Base-by-base conservation (phyloP, 2,888 invertebrate species). In the Pyrocoelia pectoralis region DNA sequence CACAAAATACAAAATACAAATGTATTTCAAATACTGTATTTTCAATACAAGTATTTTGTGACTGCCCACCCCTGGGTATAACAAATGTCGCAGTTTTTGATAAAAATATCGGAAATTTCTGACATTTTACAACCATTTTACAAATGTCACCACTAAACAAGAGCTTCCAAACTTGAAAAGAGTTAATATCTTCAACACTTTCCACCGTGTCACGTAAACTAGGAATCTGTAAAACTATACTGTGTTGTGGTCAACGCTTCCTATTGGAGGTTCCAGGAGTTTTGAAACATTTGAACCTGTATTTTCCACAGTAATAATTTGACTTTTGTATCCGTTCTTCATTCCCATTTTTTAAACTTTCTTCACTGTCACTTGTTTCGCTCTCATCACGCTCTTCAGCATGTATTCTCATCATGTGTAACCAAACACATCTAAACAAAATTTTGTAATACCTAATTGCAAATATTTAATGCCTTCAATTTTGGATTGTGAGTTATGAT, bases 211-310 rank as follows among this genome's bases (percentile, higher is more conserved):
- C 8, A 5, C 18, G 46, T 18, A 46, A 46, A 46, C 46, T 15
- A 14, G 15, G 46, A 3, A 46, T 5, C 9, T 14, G 17, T 10
- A 14, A 17, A 17, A 46, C n/a, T 46, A 46, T 55, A 12, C 18
- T 43, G 14, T 55, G 33, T 10, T 18, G 38, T 43, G 38, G 24
- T 17, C 18, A 17, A 12, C 24, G 33, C 12, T n/a, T n/a, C 43
- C 33, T 17, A 54, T 17, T 29, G 8, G 8, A 28, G 43, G 15
- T n/a, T 43, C 8, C 38, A 38, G 33, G 38, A 15, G 10, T 8
- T 43, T 17, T 18, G 14, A 12, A 55, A 41, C 55, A 55, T 43
- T 40, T 55, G 10, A 38, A 55, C 13, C 43, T 15, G 15, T 55
- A 43, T 43, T 55, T 55, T 38, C 12, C 38, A 38, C n/a, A n/a